A percentile compares a stretch with the other conserved stretches of the same genome.
These are phyloP conservation scores for Hyppa rectilinea DNA, from an alignment of 2,888 invertebrate species.

Conservation along the genomic window DNA sequence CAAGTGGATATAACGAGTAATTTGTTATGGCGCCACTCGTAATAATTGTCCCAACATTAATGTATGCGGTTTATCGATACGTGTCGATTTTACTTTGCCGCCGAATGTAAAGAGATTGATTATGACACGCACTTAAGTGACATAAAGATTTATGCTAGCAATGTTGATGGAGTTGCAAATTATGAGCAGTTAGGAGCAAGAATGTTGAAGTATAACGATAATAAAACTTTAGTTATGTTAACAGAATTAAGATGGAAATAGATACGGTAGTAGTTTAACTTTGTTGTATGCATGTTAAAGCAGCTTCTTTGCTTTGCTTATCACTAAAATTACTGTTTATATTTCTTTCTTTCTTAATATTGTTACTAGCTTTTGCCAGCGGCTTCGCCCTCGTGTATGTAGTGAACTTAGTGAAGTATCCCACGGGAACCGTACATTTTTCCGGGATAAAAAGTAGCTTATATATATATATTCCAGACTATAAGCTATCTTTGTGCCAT, in stretches of 20 bases:
- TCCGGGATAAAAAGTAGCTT: too few species aligned
- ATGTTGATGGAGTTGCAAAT: constrained; percentile 57
- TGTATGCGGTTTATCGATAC: constrained; percentile 54
- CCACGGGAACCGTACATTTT: too few species aligned
- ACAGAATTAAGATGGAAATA: constrained; percentile 26
- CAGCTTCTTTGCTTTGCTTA: not conserved
- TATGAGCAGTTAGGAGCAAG: constrained; percentile 39
- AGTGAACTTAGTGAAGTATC: too few species aligned
- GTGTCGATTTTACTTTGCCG: constrained; percentile 55
- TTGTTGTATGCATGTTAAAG: not conserved
- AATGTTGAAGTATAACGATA: constrained; percentile 42
- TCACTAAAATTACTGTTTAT: not conserved
- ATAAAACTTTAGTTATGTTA: constrained; percentile 30
- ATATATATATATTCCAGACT: too few species aligned
- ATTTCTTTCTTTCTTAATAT: not conserved
- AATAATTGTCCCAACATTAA: constrained; percentile 55
- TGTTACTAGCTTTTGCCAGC: not conserved
- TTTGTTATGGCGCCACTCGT: constrained; percentile 64
- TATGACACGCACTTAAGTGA: constrained; percentile 56
- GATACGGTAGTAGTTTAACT: not conserved
- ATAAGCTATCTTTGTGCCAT: too few species aligned
- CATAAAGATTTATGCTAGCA: constrained; percentile 57
- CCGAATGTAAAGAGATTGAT: constrained; percentile 58
- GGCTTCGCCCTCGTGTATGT: too few species aligned
- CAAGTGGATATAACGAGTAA: constrained; percentile 47